Percentiles rank a stretch among this genome's conserved stretches.
These are phyloP conservation scores for Bombus polaris DNA, from an alignment of 1,140 invertebrate species.

Conservation along the genomic window DNA sequence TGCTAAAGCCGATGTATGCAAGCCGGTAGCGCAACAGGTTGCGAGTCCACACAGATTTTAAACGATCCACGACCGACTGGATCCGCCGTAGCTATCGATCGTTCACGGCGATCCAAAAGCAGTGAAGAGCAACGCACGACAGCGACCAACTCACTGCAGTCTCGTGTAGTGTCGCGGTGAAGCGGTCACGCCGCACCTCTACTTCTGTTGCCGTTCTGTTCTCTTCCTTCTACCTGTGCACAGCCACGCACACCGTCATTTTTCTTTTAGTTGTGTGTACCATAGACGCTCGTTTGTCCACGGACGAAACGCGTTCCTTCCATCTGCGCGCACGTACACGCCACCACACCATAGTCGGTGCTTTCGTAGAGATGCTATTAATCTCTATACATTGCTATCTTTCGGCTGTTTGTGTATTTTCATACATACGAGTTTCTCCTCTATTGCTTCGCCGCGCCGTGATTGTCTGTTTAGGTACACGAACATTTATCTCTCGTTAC, in stretches of 20 bases:
- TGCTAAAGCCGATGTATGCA: not conserved
- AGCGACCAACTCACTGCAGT: constrained; percentile 54
- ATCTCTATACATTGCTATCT: not conserved
- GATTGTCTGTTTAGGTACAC: not conserved
- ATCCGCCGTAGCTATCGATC: constrained; percentile 21
- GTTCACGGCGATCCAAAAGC: constrained; percentile 24
- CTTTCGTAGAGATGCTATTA: not conserved
- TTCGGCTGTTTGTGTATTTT: constrained; percentile 6
- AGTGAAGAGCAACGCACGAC: constrained; percentile 34
- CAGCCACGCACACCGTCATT: constrained; percentile 44
- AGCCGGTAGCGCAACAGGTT: constrained; percentile 36
- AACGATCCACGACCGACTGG: not conserved
- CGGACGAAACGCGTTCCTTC: constrained; percentile 39
- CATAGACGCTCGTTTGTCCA: not conserved
- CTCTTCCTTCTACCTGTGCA: constrained; percentile 52
- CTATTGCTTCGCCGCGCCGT: not conserved
- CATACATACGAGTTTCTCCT: not conserved
- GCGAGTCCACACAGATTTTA: constrained; percentile 18
- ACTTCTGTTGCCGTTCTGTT: constrained; percentile 33
- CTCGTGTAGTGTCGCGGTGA: constrained; percentile 46
- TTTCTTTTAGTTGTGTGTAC: constrained; percentile 24
- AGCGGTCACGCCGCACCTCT: constrained; percentile 47
- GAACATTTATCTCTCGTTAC: constrained; percentile 16
- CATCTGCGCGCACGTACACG: constrained; percentile 40
- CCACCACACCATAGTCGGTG: not conserved